Evolutionary conservation across 30 jellyfish, hydroid and myxozoan genomes (phyloP), one percentile per base, ranked within the genome.

Genomic region (Pelagia noctiluca): DNA sequence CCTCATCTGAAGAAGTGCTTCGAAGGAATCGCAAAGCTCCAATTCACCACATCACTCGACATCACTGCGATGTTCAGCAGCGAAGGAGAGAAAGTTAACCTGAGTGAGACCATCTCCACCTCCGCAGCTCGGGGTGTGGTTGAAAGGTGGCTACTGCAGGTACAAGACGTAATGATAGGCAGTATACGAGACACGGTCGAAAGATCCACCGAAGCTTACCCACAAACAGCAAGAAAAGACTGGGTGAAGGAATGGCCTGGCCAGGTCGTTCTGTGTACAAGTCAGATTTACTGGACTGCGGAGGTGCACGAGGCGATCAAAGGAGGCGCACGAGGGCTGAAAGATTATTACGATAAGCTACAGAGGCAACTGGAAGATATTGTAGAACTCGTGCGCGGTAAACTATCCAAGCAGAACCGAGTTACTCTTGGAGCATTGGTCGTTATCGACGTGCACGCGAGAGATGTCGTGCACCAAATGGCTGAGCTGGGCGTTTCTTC

Each of bases 171-270:
- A 35, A 94, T 94, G 99, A 75, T 94, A 1, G 78, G 88, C 69
- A 94, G 99, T 76, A 87, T 94, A 21, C 34, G 97, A 23, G 99
- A 94, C 38, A 94, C 84, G 23, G 88, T 94, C 62, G 99, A 89
- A n/a, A 82, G 80, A 67, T 83, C 99, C 29, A 89, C 94, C 32
- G 99, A 88, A 88, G 99, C 99, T n/a, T 94, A 94, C 69, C 75
- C 89, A 1, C 94, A 74, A 24, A 83, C 99, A 22, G 91, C 97
- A 2, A 50, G 99, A 24, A 89, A 78, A 50, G 99, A 94, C 3
- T 94, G 99, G 99, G 99, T 94, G 32, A 88, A 82, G 47, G 99
- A 94, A 75, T 94, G 99, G 99, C 99, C 99, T 11, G 99, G 99
- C 0, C 99, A 94, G 79, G 97, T 94, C 84, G 99, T 94, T 23